phyloP scores from a whole-genome alignment of 2,113 vertebrate species.

The Pelecanoides urinatrix region DNA sequence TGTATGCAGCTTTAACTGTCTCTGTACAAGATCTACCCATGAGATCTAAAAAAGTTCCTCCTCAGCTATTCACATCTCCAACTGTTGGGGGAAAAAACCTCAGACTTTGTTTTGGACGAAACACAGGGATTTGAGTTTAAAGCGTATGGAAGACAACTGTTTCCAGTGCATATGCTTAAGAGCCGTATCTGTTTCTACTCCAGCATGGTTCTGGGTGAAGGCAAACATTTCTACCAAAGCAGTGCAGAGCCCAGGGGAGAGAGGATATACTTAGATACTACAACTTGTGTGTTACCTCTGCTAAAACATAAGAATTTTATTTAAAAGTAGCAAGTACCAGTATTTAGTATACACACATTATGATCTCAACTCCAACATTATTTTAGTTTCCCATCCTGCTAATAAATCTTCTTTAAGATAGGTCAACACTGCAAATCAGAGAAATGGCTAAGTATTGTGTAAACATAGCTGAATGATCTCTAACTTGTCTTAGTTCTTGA shows the following conservation, averaged over 20 bases:
- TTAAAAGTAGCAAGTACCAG: background rate
- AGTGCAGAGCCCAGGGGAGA: background rate
- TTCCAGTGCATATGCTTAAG: background rate
- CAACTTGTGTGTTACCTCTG: background rate
- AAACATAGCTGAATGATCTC: background rate
- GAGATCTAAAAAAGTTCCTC: background rate
- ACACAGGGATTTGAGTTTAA: background rate
- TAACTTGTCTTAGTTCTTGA: background rate
- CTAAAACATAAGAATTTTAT: background rate
- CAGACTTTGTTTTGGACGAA: background rate
- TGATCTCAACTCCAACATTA: background rate
- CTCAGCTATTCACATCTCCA: background rate
- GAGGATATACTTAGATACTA: background rate
- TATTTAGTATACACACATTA: background rate
- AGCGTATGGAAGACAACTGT: background rate
- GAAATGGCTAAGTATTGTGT: background rate
- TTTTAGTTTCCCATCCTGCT: background rate
- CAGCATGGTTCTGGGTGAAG: rapidly evolving
- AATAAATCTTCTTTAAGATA: background rate
- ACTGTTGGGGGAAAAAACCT: background rate
- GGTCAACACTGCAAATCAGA: background rate
- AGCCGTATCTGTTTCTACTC: background rate
- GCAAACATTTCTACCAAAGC: background rate
- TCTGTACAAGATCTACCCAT: background rate
- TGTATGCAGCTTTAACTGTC: background rate